A percentile compares a stretch with the other conserved stretches of the same genome.
Conservation (phyloP, 2,797 vertebrate species). For the Coracias cyanogaster region DNA sequence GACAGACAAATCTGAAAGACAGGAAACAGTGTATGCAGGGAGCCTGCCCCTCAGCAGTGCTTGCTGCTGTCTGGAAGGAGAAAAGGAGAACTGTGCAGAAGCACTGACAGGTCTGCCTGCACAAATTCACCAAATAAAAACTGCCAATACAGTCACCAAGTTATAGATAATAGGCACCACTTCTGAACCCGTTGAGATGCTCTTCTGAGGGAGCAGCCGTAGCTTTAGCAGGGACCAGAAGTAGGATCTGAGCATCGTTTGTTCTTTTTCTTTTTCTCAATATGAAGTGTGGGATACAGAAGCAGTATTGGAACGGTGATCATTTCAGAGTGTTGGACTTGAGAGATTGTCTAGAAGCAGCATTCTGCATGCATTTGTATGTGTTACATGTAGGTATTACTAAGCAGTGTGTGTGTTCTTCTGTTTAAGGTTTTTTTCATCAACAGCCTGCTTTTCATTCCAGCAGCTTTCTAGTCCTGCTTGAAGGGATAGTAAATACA, state of each 20-base stretch:
- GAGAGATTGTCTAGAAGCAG: neutral
- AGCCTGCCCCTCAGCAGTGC: neutral
- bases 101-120: neutral
- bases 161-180: neutral
- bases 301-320: neutral
- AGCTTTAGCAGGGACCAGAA: neutral
- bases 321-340: neutral
- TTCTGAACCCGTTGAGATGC: neutral
- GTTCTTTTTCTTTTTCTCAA: neutral
- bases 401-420: neutral
- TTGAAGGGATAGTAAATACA: neutral
- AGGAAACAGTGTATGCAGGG: neutral
- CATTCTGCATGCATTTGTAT: neutral
- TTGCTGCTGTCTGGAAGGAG: neutral
- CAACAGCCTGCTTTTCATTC: neutral
- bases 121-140: neutral
- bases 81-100: neutral
- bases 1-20: neutral
- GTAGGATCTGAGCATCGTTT: neutral
- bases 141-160: neutral
- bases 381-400: neutral
- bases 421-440: neutral
- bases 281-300: neutral
- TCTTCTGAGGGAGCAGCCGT: neutral
- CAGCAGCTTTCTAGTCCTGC: neutral